Evolutionary conservation across 23 tunicate genomes (phyloP), one percentile per base, ranked within the genome.

Genomic region (Botrylloides violaceus): DNA sequence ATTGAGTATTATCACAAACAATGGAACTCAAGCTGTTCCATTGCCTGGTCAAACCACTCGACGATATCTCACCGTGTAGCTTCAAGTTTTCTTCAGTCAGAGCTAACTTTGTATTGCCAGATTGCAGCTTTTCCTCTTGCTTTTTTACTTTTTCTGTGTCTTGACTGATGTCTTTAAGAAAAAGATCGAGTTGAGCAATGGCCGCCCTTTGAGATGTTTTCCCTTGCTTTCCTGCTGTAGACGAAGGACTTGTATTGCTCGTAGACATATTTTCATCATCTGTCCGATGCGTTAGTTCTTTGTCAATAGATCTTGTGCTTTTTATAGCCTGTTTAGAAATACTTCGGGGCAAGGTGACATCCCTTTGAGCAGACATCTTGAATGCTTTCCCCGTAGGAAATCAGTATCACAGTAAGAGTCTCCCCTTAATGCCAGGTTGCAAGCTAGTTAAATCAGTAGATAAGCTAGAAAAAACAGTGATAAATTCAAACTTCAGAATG

Each of bases 141-240:
- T 36, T 35, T 28, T 68, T 68, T 37, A 36, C 74, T 37, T 68
- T 68, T 22, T 68, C 74, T 4, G 58, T 37, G 24, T 19, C 37
- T 25, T 68, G 56, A 23, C 58, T 68, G 58, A 68, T 43, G 57
- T 68, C 74, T 18, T 37, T 68, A 1, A 68, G 57, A 2, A 68
- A 68, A 3, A 39, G n/a, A 68, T 68, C 74, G 22, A 68, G 74
- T 26, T 19, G 36, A 37, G 74, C 74, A 6, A 68, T 24, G 4
- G 74, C 74, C 18, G 36, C 49, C 1, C 0, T 55, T 31, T 31
- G 32, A 25, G 70, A 63, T 3, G 70, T 63, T 9, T 33, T 31
- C 3, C 70, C 70, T 31, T 63, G 70, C 70, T 63, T 63, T 9
- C 35, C 70, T 63, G 53, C 9, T 43, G 53, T 7, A 9, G 53